These are phyloP conservation scores for Allygus modestus DNA, from an alignment of 2,888 invertebrate genomes.

Conservation along the genomic window DNA sequence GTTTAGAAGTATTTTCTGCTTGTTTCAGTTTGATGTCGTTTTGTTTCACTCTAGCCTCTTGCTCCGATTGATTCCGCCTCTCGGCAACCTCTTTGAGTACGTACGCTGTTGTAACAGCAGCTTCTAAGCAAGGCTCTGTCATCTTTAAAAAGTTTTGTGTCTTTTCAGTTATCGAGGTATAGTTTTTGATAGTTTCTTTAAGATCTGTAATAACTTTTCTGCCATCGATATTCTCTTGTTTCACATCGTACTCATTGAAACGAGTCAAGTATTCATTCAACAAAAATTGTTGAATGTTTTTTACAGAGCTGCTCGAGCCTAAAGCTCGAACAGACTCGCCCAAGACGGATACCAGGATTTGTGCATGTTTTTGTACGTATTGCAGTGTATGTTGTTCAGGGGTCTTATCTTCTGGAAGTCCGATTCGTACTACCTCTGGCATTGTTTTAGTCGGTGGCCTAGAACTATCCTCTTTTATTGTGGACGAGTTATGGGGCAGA, in stretches of 20 bases:
- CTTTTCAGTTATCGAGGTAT: neutral
- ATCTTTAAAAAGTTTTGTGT: neutral
- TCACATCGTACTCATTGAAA: neutral
- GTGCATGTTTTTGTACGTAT: neutral
- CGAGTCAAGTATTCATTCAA: neutral
- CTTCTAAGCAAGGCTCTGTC: conserved; percentile 24
- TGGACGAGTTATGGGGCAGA: neutral
- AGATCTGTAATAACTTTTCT: neutral
- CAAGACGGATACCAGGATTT: neutral
- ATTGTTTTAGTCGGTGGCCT: neutral
- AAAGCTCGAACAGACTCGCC: neutral
- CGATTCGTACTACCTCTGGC: neutral
- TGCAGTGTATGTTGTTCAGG: neutral
- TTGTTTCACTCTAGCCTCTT: neutral
- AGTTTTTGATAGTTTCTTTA: neutral
- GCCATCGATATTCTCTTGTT: neutral
- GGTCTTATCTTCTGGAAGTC: neutral
- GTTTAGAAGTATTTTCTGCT: neutral
- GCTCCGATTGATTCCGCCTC: neutral
- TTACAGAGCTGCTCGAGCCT: neutral
- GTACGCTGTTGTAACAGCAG: neutral
- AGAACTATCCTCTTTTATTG: neutral
- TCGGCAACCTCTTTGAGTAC: neutral
- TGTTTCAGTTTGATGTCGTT: neutral
- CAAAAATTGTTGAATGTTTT: neutral